Percentiles rank a stretch among this genome's conserved stretches.
Evolutionary conservation across 2,888 invertebrate species (phyloP).

Genomic region (Eupithecia subfuscata): DNA sequence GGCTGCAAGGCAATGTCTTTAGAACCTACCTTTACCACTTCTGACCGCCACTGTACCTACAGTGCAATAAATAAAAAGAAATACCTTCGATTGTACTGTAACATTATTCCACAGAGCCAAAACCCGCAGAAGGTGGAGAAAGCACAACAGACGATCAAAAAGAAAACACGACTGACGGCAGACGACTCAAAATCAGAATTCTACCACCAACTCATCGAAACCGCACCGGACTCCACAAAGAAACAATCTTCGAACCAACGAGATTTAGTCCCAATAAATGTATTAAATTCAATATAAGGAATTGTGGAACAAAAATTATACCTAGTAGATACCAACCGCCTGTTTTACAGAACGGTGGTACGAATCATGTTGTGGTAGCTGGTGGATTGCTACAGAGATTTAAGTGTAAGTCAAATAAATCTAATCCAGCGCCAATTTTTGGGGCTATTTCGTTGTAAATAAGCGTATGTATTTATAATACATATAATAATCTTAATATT

Average conservation of each 20-base stretch:
- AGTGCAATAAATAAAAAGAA: too few relatives aligned
- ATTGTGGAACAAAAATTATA: slow-evolving; percentile 62
- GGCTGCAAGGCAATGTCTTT: too few relatives aligned
- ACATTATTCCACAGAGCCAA: slow-evolving; percentile 53
- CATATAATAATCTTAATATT: too few relatives aligned
- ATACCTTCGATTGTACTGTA: background rate
- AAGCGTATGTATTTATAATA: too few relatives aligned
- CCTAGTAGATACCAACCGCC: slow-evolving; percentile 27
- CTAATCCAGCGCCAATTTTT: slow-evolving; percentile 69
- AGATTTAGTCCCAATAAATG: slow-evolving; percentile 56
- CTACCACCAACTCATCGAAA: slow-evolving; percentile 49
- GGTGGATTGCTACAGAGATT: slow-evolving; percentile 74
- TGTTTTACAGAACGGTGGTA: slow-evolving; percentile 43
- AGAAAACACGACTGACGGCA: slow-evolving; percentile 57
- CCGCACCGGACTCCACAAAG: slow-evolving; percentile 56
- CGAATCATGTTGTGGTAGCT: slow-evolving; percentile 59
- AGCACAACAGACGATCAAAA: slow-evolving; percentile 66
- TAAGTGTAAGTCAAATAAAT: slow-evolving; percentile 69
- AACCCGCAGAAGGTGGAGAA: slow-evolving; percentile 45
- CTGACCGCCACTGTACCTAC: too few relatives aligned
- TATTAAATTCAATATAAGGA: slow-evolving; percentile 68
- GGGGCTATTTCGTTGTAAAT: slow-evolving; percentile 68
- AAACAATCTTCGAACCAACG: slow-evolving; percentile 66
- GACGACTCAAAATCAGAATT: slow-evolving; percentile 62
- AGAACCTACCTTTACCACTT: too few relatives aligned